Conservation (phyloP, 2,888 invertebrate species). For the Heliconius cydno region DNA sequence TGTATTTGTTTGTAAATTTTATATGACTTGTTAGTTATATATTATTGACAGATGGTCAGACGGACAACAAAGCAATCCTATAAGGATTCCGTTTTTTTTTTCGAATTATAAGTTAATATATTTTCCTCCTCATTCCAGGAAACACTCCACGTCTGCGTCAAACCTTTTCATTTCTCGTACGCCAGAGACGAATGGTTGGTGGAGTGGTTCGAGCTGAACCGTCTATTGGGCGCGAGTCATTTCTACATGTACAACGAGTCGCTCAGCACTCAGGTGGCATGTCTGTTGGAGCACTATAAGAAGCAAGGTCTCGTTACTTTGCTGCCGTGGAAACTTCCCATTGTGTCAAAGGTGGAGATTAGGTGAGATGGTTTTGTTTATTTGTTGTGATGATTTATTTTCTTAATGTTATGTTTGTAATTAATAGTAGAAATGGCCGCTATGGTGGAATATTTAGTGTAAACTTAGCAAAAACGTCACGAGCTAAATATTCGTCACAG, state of each 20-base stretch:
- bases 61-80: too few species aligned
- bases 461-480: too few species aligned
- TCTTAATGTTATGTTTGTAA: neutral
- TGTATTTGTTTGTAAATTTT: neutral
- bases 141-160: conserved; percentile 92
- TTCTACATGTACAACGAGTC: conserved; percentile 97
- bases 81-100: neutral
- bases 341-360: conserved; percentile 94
- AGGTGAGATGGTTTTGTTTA: conserved; percentile 55
- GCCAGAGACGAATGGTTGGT: conserved; percentile 91
- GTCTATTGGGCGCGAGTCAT: conserved; percentile 91
- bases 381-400: neutral
- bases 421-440: too few species aligned
- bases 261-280: conserved; percentile 89
- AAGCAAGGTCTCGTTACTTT: conserved; percentile 87
- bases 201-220: conserved; percentile 95
- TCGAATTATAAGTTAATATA: too few species aligned
- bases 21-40: neutral
- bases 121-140: conserved; percentile 64
- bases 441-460: neutral
- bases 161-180: conserved; percentile 95
- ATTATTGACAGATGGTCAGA: neutral
- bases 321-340: conserved; percentile 93
- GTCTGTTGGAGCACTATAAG: conserved; percentile 88
- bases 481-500: too few species aligned